phyloP scores from a whole-genome alignment of 2,113 vertebrate genomes.

The Planiliza haematocheilus region DNA sequence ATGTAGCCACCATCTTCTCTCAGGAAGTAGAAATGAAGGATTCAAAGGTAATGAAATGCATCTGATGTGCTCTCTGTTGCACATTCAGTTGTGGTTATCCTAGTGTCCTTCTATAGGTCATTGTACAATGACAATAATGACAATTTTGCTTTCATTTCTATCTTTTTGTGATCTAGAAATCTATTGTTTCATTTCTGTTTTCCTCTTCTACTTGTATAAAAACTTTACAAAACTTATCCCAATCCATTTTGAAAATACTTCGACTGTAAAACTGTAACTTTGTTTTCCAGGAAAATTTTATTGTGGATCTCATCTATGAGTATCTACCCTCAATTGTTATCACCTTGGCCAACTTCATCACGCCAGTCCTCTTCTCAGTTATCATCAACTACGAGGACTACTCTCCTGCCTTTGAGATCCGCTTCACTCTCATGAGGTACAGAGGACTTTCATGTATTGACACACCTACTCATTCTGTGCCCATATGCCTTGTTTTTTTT shows the following conservation, averaged over 20 bases:
- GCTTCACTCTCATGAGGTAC: conserved; percentile 92
- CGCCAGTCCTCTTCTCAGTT: conserved; percentile 87
- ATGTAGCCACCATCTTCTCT: conserved; percentile 90
- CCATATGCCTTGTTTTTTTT: no score
- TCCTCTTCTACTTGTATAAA: no score
- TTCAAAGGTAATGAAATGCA: conserved; percentile 38
- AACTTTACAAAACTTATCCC: no score
- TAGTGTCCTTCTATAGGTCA: no score
- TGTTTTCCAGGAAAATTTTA: conserved; percentile 68
- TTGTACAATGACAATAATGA: no score
- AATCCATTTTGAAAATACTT: no score
- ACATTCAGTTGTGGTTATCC: no score
- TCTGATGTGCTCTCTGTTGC: background rate
- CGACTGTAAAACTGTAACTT: no score
- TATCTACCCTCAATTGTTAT: conserved; percentile 97
- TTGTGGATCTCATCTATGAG: conserved; percentile 86
- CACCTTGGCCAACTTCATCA: conserved; percentile 92
- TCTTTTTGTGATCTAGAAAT: background rate
- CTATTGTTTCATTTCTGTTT: no score
- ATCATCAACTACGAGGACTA: conserved; percentile 94
- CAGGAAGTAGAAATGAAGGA: conserved; percentile 76
- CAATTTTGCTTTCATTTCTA: background rate
- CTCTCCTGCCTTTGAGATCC: conserved; percentile 93
- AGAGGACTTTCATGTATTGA: background rate
- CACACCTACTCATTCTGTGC: background rate